A percentile compares a stretch with the other conserved stretches of the same genome.
These are phyloP conservation scores for Drosophila mettleri DNA, from an alignment of 2,888 invertebrate species.

Conservation along the genomic window DNA sequence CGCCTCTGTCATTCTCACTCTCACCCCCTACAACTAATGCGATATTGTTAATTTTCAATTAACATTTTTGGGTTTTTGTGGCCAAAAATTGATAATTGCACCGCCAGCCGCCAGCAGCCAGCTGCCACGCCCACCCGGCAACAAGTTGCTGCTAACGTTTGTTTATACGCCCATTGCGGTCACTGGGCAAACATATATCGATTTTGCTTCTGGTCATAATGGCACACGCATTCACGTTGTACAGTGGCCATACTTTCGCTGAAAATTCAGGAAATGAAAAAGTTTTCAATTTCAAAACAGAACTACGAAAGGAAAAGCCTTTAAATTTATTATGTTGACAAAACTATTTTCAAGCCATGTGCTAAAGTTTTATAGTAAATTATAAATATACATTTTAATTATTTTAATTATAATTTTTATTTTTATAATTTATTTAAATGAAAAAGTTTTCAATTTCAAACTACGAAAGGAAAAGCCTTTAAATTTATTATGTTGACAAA, in stretches of 20 bases:
- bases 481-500: not conserved
- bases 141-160: constrained; percentile 45
- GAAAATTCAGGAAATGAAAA: constrained; percentile 1
- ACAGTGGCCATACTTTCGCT: constrained; percentile 26
- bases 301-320: not conserved
- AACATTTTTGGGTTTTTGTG: constrained; percentile 54
- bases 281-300: not conserved
- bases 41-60: constrained; percentile 63
- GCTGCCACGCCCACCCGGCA: constrained; percentile 23
- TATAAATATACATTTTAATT: too few species aligned
- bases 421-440: too few species aligned
- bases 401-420: too few species aligned
- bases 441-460: not conserved
- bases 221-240: not conserved
- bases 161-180: constrained; percentile 41
- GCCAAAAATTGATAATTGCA: constrained; percentile 52
- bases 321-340: not conserved
- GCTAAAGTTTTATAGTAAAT: too few species aligned
- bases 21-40: constrained; percentile 1
- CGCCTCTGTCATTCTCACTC: not conserved
- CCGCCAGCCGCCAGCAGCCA: not conserved
- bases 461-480: not conserved
- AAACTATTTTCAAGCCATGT: not conserved
- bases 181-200: constrained; percentile 49
- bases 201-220: constrained; percentile 44